These are phyloP conservation scores for Oreochromis niloticus DNA, from an alignment of 2,113 vertebrate species.

Conservation along the genomic window DNA sequence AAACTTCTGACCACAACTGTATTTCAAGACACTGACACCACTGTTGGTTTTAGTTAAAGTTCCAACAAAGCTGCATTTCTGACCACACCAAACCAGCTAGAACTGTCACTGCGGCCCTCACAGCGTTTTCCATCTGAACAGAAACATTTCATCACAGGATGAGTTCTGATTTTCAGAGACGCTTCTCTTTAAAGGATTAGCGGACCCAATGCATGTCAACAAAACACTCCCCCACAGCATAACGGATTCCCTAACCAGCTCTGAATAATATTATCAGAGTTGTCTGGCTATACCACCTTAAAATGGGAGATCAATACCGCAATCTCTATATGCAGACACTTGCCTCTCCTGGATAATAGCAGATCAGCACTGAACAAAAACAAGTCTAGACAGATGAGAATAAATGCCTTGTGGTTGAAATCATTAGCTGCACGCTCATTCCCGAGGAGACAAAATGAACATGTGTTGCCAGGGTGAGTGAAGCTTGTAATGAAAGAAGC, in stretches of 20 bases:
- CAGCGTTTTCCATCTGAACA: background rate
- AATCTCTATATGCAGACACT: background rate
- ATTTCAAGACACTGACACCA: background rate
- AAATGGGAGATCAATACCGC: background rate
- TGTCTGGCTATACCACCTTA: background rate
- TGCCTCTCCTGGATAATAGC: background rate
- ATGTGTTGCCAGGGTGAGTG: background rate
- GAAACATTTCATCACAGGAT: background rate
- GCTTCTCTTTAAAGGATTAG: background rate
- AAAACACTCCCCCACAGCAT: background rate
- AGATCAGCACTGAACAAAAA: background rate
- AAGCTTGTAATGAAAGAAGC: background rate
- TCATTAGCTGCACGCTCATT: slow-evolving; percentile 12
- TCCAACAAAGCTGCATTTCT: background rate
- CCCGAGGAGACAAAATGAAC: background rate
- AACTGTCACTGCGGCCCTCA: background rate
- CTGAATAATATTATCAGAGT: background rate
- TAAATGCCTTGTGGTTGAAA: slow-evolving; percentile 13
- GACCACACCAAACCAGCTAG: background rate
- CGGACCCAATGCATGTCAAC: background rate
- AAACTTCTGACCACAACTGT: background rate
- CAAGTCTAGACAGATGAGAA: slow-evolving; percentile 35
- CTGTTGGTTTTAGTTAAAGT: background rate
- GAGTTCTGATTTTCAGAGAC: background rate
- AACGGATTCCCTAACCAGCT: background rate